Evolutionary conservation across 1,140 invertebrate genomes (phyloP).

Genomic region (Drosophila leontia): DNA sequence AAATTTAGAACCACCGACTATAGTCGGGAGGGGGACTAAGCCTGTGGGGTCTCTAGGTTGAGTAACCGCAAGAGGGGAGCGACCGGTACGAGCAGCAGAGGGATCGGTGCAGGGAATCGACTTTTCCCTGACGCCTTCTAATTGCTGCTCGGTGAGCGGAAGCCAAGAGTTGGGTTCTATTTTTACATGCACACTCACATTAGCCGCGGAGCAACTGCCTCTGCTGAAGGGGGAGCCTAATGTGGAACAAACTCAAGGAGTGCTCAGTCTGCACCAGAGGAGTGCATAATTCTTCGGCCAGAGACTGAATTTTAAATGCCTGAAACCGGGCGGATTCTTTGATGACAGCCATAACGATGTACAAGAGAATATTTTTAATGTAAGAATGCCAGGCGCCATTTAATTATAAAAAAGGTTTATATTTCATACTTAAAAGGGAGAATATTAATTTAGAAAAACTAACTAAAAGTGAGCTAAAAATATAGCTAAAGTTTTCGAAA

Average conservation of each 20-base stretch:
- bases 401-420: not conserved
- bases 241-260: slow-evolving; percentile 44
- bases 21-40: slow-evolving; percentile 14
- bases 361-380: not conserved
- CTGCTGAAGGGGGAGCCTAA: slow-evolving; percentile 22
- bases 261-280: not conserved
- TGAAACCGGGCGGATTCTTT: slow-evolving; percentile 11
- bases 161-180: slow-evolving; percentile 60
- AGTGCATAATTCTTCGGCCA: slow-evolving; percentile 17
- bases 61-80: slow-evolving; percentile 66
- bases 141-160: slow-evolving; percentile 58
- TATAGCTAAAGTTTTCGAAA: too few species aligned
- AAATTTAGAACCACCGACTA: slow-evolving; percentile 67
- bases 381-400: not conserved
- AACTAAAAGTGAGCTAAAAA: too few species aligned
- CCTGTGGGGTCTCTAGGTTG: slow-evolving; percentile 60
- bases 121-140: slow-evolving; percentile 63
- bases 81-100: not conserved
- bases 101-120: not conserved
- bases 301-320: slow-evolving; percentile 31
- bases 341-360: slow-evolving; percentile 21
- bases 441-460: not conserved
- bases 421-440: not conserved
- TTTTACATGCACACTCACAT: slow-evolving; percentile 56
- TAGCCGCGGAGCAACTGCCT: slow-evolving; percentile 27